A percentile compares a stretch with the other conserved stretches of the same genome.
Conservation (phyloP, 2,113 vertebrate species). For the Probosciger aterrimus region DNA sequence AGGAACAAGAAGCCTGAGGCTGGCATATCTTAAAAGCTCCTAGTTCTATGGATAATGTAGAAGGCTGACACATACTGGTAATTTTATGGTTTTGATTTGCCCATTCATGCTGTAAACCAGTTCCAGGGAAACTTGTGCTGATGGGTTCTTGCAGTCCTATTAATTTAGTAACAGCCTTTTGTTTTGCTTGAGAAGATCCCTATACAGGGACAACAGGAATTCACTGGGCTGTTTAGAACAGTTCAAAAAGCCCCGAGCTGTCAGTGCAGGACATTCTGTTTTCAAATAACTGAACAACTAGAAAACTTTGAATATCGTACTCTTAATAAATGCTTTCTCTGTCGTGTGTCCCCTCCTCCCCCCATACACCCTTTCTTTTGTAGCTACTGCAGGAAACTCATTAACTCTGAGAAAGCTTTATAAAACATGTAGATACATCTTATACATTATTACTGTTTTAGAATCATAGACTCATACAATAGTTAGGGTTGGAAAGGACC, state of each 20-base stretch:
- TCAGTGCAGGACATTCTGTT: background rate
- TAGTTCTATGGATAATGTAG: background rate
- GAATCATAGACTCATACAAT: too few species aligned
- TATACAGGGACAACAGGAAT: background rate
- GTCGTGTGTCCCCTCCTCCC: background rate
- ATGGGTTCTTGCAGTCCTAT: slow-evolving; percentile 26
- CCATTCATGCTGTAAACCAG: slow-evolving; percentile 55
- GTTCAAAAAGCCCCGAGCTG: background rate
- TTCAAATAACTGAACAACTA: background rate
- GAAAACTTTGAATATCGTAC: background rate
- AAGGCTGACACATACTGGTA: slow-evolving; percentile 29
- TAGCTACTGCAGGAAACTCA: background rate
- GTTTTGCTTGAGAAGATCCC: slow-evolving; percentile 1
- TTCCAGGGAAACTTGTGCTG: slow-evolving; percentile 45
- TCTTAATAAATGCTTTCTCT: background rate
- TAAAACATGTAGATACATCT: background rate
- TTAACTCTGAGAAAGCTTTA: background rate
- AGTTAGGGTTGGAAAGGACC: too few species aligned
- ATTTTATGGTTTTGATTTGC: slow-evolving; percentile 35
- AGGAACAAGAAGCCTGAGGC: slow-evolving; percentile 31
- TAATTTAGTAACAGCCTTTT: slow-evolving; percentile 49
- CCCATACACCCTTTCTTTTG: background rate
- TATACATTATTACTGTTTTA: background rate
- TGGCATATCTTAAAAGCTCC: background rate
- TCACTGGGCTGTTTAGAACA: background rate